phyloP scores from a whole-genome alignment of 2,797 vertebrate genomes.

The Paramormyrops hopkinsi region DNA sequence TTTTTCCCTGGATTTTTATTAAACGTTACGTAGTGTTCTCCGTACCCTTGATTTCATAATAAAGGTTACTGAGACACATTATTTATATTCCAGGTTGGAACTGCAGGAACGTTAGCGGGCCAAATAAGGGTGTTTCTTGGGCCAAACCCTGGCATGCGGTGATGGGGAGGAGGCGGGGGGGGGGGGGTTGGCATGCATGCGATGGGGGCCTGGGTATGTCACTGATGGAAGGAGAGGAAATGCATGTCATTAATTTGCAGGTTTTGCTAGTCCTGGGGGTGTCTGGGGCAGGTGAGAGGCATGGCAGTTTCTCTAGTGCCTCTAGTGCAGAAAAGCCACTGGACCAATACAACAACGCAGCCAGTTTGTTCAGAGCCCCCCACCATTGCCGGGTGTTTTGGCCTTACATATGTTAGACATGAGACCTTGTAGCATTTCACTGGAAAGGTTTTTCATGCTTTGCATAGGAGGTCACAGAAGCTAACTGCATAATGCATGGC shows the following conservation, averaged over 20 bases:
- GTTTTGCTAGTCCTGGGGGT: constrained; percentile 1
- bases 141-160: neutral
- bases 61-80: constrained; percentile 12
- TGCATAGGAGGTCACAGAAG: neutral
- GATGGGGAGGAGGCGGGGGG: neutral
- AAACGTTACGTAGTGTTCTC: neutral
- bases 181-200: neutral
- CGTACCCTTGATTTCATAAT: constrained; percentile 9
- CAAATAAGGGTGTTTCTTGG: constrained; percentile 1
- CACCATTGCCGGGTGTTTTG: neutral
- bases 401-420: neutral
- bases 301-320: neutral
- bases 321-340: neutral
- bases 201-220: neutral
- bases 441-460: neutral
- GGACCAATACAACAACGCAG: neutral
- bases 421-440: neutral
- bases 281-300: constrained; percentile 4
- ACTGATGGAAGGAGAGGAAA: constrained; percentile 1
- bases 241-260: constrained; percentile 12
- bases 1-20: neutral
- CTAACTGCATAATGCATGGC: neutral
- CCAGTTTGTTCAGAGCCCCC: neutral
- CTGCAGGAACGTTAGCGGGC: neutral
- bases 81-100: constrained; percentile 8